A percentile compares a stretch with the other conserved stretches of the same genome.
Evolutionary conservation across 2,888 invertebrate genomes (phyloP).

Genomic region (Helobdella robusta): DNA sequence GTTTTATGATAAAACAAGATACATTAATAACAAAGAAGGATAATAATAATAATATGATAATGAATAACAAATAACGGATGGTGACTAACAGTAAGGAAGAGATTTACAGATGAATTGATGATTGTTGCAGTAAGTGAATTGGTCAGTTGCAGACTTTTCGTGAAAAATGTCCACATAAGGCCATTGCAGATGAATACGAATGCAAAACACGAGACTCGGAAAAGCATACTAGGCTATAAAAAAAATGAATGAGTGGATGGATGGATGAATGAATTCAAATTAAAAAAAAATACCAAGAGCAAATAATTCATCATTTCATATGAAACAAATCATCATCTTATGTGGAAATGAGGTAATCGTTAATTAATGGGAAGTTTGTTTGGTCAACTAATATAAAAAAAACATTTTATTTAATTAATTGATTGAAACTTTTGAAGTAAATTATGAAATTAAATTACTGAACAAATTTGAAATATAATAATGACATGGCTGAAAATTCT

Average conservation of each 20-base stretch:
- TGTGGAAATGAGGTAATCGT: no score
- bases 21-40: no score
- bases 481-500: no score
- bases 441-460: no score
- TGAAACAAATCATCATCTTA: neutral
- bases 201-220: neutral
- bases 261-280: neutral
- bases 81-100: neutral
- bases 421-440: no score
- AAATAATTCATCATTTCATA: neutral
- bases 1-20: neutral
- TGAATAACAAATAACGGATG: no score
- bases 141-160: neutral
- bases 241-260: neutral
- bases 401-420: no score
- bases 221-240: neutral
- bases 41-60: no score
- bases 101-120: conserved; percentile 8
- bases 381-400: no score
- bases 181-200: neutral
- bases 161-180: conserved; percentile 17
- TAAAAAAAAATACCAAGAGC: neutral
- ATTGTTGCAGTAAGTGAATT: neutral
- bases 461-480: no score
- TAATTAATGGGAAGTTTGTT: no score